phyloP scores from a whole-genome alignment of 1,140 invertebrate genomes.

The Caenorhabditis latens region DNA sequence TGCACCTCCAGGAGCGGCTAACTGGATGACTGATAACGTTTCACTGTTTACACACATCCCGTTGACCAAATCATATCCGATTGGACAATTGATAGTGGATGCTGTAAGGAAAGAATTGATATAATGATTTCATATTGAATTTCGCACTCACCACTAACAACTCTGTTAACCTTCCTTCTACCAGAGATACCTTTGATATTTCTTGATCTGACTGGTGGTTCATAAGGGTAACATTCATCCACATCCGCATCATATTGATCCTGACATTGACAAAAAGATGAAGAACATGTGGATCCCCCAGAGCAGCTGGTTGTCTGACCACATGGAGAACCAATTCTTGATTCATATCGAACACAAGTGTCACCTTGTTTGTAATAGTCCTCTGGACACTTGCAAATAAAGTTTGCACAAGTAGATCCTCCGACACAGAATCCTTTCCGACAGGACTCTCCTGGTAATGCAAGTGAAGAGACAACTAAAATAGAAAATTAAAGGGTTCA shows the following conservation, averaged over 20 bases:
- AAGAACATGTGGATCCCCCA: slow-evolving; percentile 6
- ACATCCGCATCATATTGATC: slow-evolving; percentile 27
- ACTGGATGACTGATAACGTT: slow-evolving; percentile 9
- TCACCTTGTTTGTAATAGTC: slow-evolving; percentile 45
- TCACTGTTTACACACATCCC: slow-evolving; percentile 59
- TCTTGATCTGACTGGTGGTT: slow-evolving; percentile 2
- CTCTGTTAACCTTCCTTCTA: slow-evolving; percentile 27
- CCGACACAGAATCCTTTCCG: slow-evolving; percentile 61
- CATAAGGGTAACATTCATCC: slow-evolving; percentile 33
- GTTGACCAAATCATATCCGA: slow-evolving; percentile 27
- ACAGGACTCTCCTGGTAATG: slow-evolving; percentile 43
- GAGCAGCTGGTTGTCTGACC: background rate
- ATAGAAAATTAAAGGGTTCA: background rate
- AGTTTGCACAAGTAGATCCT: slow-evolving; percentile 53
- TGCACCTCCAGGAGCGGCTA: slow-evolving; percentile 64
- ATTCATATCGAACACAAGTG: slow-evolving; percentile 32
- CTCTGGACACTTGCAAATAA: slow-evolving; percentile 58
- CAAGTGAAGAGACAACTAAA: slow-evolving; percentile 57
- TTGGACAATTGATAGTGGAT: slow-evolving; percentile 14
- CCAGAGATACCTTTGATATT: slow-evolving; percentile 10
- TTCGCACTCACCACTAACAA: slow-evolving; percentile 18
- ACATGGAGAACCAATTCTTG: slow-evolving; percentile 26
- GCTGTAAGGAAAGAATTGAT: background rate
- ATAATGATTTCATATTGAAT: background rate
- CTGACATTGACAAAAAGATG: slow-evolving; percentile 30